A percentile compares a stretch with the other conserved stretches of the same genome.
Evolutionary conservation across 1,140 invertebrate genomes (phyloP).

Genomic region (Plutomurus gul): DNA sequence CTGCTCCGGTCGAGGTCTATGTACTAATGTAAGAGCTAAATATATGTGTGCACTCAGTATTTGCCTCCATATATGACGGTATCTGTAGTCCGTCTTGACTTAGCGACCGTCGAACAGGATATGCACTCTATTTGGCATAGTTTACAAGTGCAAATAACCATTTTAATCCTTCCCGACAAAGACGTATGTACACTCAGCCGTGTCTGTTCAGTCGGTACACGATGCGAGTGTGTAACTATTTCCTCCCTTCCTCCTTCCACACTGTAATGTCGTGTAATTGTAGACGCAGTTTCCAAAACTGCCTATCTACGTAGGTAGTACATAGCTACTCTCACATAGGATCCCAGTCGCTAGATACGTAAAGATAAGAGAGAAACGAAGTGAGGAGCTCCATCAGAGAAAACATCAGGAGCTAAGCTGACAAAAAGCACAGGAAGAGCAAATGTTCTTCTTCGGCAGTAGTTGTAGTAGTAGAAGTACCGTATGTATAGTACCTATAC

Average conservation of each 20-base stretch:
- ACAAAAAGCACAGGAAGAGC: not conserved
- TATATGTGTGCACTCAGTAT: too few species aligned
- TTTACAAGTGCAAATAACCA: conserved; percentile 45
- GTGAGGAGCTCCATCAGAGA: not conserved
- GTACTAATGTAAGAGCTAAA: not conserved
- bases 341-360: not conserved
- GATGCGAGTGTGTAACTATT: not conserved
- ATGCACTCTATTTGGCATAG: conserved; percentile 13
- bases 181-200: conserved; percentile 31
- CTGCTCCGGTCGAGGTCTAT: too few species aligned
- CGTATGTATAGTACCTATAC: too few species aligned
- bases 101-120: not conserved
- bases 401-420: not conserved
- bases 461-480: too few species aligned
- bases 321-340: too few species aligned
- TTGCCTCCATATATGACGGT: too few species aligned
- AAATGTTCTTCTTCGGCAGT: not conserved
- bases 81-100: not conserved
- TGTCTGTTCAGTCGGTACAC: not conserved
- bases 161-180: conserved; percentile 44
- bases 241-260: not conserved
- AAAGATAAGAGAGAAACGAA: not conserved
- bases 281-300: too few species aligned
- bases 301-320: too few species aligned
- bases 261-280: too few species aligned